Evolutionary conservation across 2,797 vertebrate genomes (phyloP).

Genomic region (Oryzias dopingdopingensis): DNA sequence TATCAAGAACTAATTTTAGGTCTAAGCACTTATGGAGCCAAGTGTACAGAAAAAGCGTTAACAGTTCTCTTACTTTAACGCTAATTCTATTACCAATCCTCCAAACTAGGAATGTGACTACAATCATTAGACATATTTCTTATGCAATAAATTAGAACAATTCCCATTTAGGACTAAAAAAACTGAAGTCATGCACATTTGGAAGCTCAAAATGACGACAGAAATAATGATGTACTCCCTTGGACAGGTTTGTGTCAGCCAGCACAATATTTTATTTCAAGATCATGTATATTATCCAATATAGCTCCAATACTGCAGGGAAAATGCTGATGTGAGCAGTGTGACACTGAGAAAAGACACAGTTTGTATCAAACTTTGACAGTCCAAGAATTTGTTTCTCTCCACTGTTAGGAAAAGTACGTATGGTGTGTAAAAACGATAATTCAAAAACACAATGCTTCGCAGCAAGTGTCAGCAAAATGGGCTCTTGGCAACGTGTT

Average conservation of each 20-base stretch:
- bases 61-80: too few relatives aligned
- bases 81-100: too few relatives aligned
- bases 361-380: constrained; percentile 40
- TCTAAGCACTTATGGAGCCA: too few relatives aligned
- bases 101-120: too few relatives aligned
- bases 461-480: constrained; percentile 11
- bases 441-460: constrained; percentile 9
- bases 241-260: constrained; percentile 19
- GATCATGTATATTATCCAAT: constrained; percentile 8
- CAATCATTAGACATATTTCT: too few relatives aligned
- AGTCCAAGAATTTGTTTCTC: constrained; percentile 20
- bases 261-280: constrained; percentile 22
- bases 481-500: constrained; percentile 12
- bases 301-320: constrained; percentile 30
- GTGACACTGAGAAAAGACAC: constrained; percentile 17
- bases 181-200: too few relatives aligned
- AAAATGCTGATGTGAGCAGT: constrained; percentile 57
- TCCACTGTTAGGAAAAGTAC: constrained; percentile 8
- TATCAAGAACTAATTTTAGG: too few relatives aligned
- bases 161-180: too few relatives aligned
- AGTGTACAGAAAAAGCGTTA: too few relatives aligned
- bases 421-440: constrained; percentile 21
- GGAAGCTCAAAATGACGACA: background rate
- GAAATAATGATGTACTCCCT: constrained; percentile 18
- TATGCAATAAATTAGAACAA: too few relatives aligned